Conservation (phyloP, 1,140 invertebrate genomes). For the Drosophila tristis region DNA sequence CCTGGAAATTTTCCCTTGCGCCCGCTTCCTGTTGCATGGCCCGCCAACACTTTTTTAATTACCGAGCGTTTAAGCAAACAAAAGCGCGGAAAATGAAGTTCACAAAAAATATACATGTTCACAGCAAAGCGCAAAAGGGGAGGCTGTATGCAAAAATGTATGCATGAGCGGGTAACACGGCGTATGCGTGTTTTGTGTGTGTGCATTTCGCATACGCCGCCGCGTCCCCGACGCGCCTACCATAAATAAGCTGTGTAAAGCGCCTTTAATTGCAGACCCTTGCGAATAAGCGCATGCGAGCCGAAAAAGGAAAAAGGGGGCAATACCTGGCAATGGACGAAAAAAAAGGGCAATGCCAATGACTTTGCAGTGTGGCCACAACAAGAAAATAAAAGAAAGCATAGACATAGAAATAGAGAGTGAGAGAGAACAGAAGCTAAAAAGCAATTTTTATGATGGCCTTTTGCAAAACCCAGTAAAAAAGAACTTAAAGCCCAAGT, state of each 20-base stretch:
- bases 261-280: constrained; percentile 60
- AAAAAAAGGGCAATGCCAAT: constrained; percentile 69
- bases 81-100: constrained; percentile 48
- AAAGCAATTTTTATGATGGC: constrained; percentile 65
- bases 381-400: constrained; percentile 11
- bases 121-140: not conserved
- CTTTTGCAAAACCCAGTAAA: constrained; percentile 44
- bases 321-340: constrained; percentile 22
- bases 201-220: constrained; percentile 45
- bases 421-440: constrained; percentile 14
- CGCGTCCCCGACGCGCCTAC: constrained; percentile 14
- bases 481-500: constrained; percentile 70
- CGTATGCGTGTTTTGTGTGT: not conserved
- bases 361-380: constrained; percentile 6
- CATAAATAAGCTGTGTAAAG: constrained; percentile 61
- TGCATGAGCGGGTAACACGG: not conserved
- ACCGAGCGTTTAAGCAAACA: constrained; percentile 70
- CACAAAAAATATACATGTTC: constrained; percentile 63
- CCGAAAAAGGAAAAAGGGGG: not conserved
- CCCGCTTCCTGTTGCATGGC: not conserved
- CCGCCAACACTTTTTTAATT: constrained; percentile 60
- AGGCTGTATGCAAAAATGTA: not conserved
- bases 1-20: too few relatives aligned
- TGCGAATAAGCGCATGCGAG: constrained; percentile 2
- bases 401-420: not conserved